Percentiles rank a stretch among this genome's conserved stretches.
phyloP scores from a whole-genome alignment of 2,797 vertebrate species.

The Tenualosa ilisha region DNA sequence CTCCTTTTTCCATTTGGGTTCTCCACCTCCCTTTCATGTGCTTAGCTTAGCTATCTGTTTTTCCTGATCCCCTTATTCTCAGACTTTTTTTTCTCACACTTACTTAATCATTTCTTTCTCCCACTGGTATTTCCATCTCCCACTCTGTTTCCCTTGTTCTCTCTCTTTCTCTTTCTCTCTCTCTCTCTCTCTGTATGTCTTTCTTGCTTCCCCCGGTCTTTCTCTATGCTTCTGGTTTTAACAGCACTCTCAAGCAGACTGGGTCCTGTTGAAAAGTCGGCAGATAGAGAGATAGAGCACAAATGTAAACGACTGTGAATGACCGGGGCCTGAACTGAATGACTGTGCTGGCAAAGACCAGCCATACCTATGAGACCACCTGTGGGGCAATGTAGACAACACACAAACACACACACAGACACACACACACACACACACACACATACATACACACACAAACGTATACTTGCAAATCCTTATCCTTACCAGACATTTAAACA shows the following conservation, averaged over 20 bases:
- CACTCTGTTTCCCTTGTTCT: conserved; percentile 24
- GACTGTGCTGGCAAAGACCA: not conserved
- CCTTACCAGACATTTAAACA: not conserved
- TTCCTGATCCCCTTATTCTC: not conserved
- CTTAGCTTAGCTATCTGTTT: conserved; percentile 22
- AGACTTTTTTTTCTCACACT: not conserved
- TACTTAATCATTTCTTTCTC: conserved; percentile 24
- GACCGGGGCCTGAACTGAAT: conserved; percentile 2
- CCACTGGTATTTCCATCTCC: conserved; percentile 16
- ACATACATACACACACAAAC: not conserved
- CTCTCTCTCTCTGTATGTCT: conserved; percentile 1
- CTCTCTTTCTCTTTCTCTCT: conserved; percentile 38
- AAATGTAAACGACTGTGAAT: conserved; percentile 18
- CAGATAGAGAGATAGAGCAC: conserved; percentile 13
- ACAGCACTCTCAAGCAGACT: not conserved
- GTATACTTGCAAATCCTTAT: not conserved
- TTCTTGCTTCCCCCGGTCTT: not conserved
- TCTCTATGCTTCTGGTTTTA: not conserved
- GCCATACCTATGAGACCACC: not conserved
- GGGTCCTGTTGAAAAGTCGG: not conserved
- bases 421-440: not conserved
- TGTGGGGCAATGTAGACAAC: not conserved
- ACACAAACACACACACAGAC: not conserved
- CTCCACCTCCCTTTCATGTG: conserved; percentile 10
- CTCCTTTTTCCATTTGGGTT: conserved; percentile 30